These are phyloP conservation scores for Sylvia borin DNA, from an alignment of 2,797 vertebrate genomes.

Conservation along the genomic window DNA sequence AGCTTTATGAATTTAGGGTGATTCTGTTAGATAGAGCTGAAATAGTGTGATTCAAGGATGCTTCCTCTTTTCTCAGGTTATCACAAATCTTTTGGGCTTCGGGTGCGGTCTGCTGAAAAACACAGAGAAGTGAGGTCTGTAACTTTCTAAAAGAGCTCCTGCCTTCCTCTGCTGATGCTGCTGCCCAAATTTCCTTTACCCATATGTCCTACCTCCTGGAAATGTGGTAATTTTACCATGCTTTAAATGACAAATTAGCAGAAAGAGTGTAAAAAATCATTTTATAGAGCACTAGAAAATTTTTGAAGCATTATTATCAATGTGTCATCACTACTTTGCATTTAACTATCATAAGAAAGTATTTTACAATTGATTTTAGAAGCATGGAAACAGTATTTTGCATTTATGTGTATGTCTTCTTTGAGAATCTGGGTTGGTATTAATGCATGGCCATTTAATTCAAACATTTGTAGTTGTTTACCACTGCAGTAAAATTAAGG, in stretches of 20 bases:
- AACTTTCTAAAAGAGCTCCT: not conserved
- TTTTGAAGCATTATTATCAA: not conserved
- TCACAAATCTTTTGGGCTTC: not conserved
- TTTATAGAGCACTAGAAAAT: fast-evolving
- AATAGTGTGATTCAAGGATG: not conserved
- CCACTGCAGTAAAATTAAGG: not conserved
- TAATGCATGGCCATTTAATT: not conserved
- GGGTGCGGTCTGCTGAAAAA: not conserved
- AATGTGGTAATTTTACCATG: not conserved
- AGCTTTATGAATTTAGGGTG: not conserved
- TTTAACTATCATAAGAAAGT: not conserved
- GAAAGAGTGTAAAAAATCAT: not conserved
- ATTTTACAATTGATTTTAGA: not conserved
- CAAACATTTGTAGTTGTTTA: not conserved
- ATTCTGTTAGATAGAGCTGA: not conserved
- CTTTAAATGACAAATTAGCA: not conserved
- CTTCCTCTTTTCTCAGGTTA: not conserved
- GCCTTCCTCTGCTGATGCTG: not conserved
- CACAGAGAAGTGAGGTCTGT: not conserved
- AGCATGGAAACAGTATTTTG: not conserved
- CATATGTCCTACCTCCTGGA: not conserved
- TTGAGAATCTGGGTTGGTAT: not conserved
- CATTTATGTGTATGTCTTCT: not conserved
- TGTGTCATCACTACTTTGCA: not conserved
- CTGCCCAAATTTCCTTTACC: not conserved